Base-by-base conservation (phyloP, 2,888 invertebrate genomes). In the Ophioninae sp. region DNA sequence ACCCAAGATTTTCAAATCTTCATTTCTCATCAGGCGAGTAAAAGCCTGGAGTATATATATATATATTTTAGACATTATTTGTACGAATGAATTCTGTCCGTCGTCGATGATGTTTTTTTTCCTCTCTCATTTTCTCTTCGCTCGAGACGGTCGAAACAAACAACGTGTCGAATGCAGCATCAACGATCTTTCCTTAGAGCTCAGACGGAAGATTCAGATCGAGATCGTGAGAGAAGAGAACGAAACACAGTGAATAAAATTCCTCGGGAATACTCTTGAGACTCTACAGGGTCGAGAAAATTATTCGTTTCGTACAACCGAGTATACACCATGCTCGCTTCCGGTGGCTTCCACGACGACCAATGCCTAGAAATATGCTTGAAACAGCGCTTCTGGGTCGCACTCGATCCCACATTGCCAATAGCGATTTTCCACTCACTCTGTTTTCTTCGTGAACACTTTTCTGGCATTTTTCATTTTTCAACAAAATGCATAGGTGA, bases 281-380 rank as follows among this genome's bases (percentile, higher is more conserved):
- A 83, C 72, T 30, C 30, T 41, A 64, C 79, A 68, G 67, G 79
- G 56, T 67, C 76, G 67, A 79, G 67, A 65, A 83, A 79, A 83
- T 83, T 79, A 83, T 83, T 83, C 82, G 75, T 83, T 79, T 79
- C 41, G 72, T 79, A 76, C 71, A 79, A 83, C 79, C 79, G 76
- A 76, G 67, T 76, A 72, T 67, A 39, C 39, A 58, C 39, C 69
- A 64, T 37, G 59, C 75, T 69, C n/a, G 44, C 41, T 76, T 68
- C 68, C 37, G 23, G 20, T 61, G 23, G 68, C 59, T 68, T 68
- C 30, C 56, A 63, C 61, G 59, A 37, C 51, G 56, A 61, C 59
- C 44, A 69, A 77, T 63, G 56, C 51, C 56, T 22, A 37, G 59
- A 44, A 69, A 73, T 75, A 68, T 68, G n/a, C 64, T 71, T 61